A percentile compares a stretch with the other conserved stretches of the same genome.
Conservation (phyloP, 2,113 vertebrate genomes). For the Monopterus albus region DNA sequence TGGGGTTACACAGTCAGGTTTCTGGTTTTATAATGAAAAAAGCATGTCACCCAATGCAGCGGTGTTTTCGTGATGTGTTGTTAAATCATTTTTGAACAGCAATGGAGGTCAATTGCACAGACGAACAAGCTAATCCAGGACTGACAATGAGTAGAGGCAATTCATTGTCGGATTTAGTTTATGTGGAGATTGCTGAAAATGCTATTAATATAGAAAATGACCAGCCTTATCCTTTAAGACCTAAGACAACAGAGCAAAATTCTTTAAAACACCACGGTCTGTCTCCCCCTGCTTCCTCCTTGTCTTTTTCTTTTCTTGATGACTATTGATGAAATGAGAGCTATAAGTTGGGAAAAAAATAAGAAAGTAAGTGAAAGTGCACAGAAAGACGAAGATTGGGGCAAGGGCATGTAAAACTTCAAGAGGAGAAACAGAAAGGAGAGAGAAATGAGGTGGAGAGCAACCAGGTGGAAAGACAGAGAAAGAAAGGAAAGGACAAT, state of each 20-base stretch:
- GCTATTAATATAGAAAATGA: too few relatives aligned
- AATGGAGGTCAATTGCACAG: too few relatives aligned
- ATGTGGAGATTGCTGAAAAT: too few relatives aligned
- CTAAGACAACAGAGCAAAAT: neutral
- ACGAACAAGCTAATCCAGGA: too few relatives aligned
- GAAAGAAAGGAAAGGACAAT: constrained; percentile 23
- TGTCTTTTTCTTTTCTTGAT: neutral
- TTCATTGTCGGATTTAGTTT: too few relatives aligned
- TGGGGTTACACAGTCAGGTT: too few relatives aligned
- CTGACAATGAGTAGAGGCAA: too few relatives aligned
- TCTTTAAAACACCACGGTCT: neutral
- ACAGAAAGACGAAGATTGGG: neutral
- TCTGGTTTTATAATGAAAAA: too few relatives aligned
- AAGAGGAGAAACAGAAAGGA: constrained; percentile 13
- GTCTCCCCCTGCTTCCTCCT: constrained; percentile 8
- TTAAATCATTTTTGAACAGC: too few relatives aligned
- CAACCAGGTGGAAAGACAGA: constrained; percentile 15
- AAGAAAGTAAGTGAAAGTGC: constrained; percentile 22
- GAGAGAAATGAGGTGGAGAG: constrained; percentile 23
- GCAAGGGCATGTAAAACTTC: constrained; percentile 17
- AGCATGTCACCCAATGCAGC: too few relatives aligned
- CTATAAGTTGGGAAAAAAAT: neutral
- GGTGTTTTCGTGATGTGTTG: too few relatives aligned
- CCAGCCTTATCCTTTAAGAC: too few relatives aligned
- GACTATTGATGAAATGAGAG: constrained; percentile 42